Conservation (phyloP, 2,113 vertebrate species). For the Siniperca chuatsi region DNA sequence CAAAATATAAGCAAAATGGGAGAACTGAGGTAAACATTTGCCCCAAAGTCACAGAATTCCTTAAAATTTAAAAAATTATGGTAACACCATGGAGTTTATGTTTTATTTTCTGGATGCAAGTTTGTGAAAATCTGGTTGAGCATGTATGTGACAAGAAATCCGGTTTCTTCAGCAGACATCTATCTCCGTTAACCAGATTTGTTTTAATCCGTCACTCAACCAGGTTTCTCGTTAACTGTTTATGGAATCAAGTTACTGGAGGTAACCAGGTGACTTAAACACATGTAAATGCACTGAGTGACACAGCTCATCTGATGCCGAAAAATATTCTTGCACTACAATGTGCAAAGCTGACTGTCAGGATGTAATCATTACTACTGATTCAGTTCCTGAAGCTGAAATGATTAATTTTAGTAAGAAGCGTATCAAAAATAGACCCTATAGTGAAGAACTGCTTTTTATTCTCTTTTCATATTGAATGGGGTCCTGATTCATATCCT, state of each 20-base stretch:
- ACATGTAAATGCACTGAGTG: background rate
- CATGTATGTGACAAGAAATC: background rate
- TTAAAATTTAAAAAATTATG: too few relatives aligned
- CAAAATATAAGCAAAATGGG: background rate
- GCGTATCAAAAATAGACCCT: conserved; percentile 56
- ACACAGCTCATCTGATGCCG: conserved; percentile 7
- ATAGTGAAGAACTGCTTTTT: conserved; percentile 40
- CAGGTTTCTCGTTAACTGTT: background rate
- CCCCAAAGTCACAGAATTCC: too few relatives aligned
- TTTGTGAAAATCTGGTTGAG: background rate
- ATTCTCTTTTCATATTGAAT: conserved; percentile 58
- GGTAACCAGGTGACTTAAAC: background rate
- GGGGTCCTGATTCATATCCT: conserved; percentile 78
- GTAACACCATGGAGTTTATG: too few relatives aligned
- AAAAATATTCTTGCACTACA: conserved; percentile 7
- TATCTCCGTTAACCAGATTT: background rate
- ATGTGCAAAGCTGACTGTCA: conserved; percentile 2
- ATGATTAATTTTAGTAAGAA: conserved; percentile 51
- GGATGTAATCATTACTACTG: conserved; percentile 36
- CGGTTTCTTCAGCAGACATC: background rate
- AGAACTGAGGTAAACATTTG: background rate
- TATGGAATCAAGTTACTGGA: background rate
- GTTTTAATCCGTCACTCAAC: background rate
- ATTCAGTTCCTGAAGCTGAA: conserved; percentile 46
- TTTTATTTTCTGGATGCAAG: too few relatives aligned